Conservation (phyloP, 2,797 vertebrate genomes). For the Helicolenus hilgendorfi region DNA sequence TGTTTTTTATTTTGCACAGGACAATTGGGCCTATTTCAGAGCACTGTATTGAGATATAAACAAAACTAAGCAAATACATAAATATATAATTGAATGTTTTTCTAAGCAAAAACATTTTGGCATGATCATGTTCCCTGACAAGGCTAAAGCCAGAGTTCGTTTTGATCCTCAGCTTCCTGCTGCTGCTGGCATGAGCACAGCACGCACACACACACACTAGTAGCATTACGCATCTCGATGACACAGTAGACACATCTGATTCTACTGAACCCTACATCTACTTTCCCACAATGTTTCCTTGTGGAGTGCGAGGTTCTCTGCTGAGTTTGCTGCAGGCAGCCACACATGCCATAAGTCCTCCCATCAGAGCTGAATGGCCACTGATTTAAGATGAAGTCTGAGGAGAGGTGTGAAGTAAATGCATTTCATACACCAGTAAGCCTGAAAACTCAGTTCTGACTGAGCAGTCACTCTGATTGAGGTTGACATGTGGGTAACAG, state of each 20-base stretch:
- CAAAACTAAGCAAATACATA: not conserved
- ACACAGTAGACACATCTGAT: conserved; percentile 36
- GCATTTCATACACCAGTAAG: conserved; percentile 87
- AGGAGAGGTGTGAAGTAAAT: conserved; percentile 83
- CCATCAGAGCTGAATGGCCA: conserved; percentile 80
- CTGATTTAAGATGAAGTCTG: conserved; percentile 86
- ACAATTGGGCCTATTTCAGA: not conserved
- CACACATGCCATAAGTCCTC: conserved; percentile 50
- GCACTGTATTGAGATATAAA: not conserved
- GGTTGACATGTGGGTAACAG: conserved; percentile 72
- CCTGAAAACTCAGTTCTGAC: conserved; percentile 80
- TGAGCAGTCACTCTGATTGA: conserved; percentile 75
- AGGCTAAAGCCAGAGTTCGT: conserved; percentile 1
- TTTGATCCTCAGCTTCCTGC: conserved; percentile 20
- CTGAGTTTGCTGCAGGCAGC: conserved; percentile 54
- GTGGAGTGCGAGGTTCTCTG: conserved; percentile 24
- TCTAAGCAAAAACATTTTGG: conserved; percentile 17
- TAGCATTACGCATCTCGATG: conserved; percentile 7
- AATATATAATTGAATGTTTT: not conserved
- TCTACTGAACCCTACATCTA: conserved; percentile 27
- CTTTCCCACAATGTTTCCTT: conserved; percentile 40
- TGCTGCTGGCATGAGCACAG: conserved; percentile 13
- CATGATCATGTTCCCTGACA: conserved; percentile 6
- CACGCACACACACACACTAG: not conserved
- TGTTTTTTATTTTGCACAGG: not conserved